Percentiles rank a stretch among this genome's conserved stretches.
Conservation (phyloP, 2,797 vertebrate genomes). For the Coccyzus lansbergi region DNA sequence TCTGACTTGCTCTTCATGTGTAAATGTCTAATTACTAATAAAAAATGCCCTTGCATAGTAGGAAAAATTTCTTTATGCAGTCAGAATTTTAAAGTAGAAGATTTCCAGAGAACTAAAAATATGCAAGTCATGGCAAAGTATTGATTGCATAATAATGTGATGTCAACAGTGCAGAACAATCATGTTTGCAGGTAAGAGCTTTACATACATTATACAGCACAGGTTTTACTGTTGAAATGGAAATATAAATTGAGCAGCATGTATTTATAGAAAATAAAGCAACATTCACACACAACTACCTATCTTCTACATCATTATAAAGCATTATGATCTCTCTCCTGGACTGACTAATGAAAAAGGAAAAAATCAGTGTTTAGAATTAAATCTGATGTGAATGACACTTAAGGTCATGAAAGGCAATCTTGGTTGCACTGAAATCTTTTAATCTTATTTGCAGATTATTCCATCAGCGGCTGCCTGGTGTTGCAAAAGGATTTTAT, state of each 20-base stretch:
- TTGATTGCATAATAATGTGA: conserved; percentile 52
- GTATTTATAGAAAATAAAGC: conserved; percentile 25
- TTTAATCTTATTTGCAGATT: conserved; percentile 77
- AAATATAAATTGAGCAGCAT: background rate
- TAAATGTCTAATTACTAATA: background rate
- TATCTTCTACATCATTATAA: background rate
- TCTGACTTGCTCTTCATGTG: background rate
- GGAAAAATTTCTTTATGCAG: background rate
- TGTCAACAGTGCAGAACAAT: conserved; percentile 31
- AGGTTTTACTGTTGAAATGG: conserved; percentile 9
- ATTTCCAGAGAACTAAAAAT: conserved; percentile 32
- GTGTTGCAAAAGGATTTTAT: conserved; percentile 67
- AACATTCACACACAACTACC: background rate
- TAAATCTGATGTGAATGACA: conserved; percentile 67
- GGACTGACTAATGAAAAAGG: conserved; percentile 44
- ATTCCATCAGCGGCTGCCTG: conserved; percentile 67
- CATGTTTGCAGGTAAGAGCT: conserved; percentile 26
- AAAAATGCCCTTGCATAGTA: background rate
- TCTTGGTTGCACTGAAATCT: conserved; percentile 72
- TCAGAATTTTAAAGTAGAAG: background rate
- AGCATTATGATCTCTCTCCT: background rate
- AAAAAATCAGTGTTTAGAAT: conserved; percentile 48
- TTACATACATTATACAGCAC: conserved; percentile 31
- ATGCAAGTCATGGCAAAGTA: conserved; percentile 55
- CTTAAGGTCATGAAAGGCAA: conserved; percentile 73